Base-by-base conservation (phyloP, 2,113 vertebrate species). In the Silurus asotus region DNA sequence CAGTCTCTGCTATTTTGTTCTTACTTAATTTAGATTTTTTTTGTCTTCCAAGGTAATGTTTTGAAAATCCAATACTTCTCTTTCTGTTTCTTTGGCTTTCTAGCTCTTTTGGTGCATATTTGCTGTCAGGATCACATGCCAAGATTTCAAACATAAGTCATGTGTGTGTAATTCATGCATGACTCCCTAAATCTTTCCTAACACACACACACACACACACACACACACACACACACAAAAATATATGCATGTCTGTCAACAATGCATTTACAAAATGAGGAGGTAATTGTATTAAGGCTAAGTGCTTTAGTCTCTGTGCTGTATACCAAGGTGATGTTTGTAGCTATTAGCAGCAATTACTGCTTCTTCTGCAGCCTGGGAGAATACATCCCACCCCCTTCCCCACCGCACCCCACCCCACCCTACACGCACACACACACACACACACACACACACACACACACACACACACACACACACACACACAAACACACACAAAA, bases 161-260 rank as follows among this genome's bases (percentile, higher is more conserved):
- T 58, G 25, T 74, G 67, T 58, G n/a, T 84, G 49, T 56, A 82
- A 55, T 84, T 84, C 69, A 84, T 25, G 59, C 58, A 19, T 62
- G 62, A 74, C 56, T 37, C 51, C 37, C 51, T 86, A 65, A 75
- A 61, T 6, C 81, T 69, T 28, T 51, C 61, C 49, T 25, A 56
- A 70, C 48, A 75, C 70, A 49, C 70, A 74, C 72, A 51, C 72
- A 53, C 72, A 75, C 48, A 74, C 70, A 72, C 69, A 53, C 49
- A 53, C 25, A 72, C 14, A 85, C 78, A 84, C 59, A 82, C 37
- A 86, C 19, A 76, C 3, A 87, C 76, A 85, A 37, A 84, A 25
- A 83, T 37, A 82, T 7, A 28, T 23, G 23, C 9, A 84, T 6
- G 25, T 84, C 37, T 76, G 59, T 15, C 76, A 37, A 23, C 25